Conservation (phyloP, 2,888 invertebrate genomes). For the Chloroclysta siterata region DNA sequence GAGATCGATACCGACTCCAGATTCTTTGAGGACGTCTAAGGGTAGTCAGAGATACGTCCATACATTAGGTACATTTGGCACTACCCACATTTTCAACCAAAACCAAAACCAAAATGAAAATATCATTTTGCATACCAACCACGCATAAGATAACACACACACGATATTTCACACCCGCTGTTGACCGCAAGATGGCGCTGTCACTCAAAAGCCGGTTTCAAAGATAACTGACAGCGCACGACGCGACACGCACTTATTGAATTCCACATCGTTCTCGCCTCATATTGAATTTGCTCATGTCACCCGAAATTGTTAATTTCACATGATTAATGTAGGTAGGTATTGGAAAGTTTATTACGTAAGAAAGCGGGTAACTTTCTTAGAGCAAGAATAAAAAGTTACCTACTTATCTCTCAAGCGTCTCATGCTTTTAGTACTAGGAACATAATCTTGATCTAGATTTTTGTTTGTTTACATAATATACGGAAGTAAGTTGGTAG, state of each 20-base stretch:
- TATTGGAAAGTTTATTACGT: constrained; percentile 27
- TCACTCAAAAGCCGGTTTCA: constrained; percentile 28
- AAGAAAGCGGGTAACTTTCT: constrained; percentile 3
- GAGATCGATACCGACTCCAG: too few relatives aligned
- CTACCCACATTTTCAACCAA: too few relatives aligned
- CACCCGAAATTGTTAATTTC: constrained; percentile 38
- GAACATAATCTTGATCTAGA: too few relatives aligned
- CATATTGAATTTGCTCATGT: constrained; percentile 40
- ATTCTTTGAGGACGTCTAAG: too few relatives aligned
- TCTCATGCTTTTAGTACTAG: not conserved
- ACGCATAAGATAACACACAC: not conserved
- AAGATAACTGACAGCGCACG: constrained; percentile 28
- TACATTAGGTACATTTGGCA: too few relatives aligned
- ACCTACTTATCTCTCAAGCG: not conserved
- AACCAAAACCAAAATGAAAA: too few relatives aligned
- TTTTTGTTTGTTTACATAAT: too few relatives aligned
- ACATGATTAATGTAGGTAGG: constrained; percentile 34
- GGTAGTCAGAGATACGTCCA: too few relatives aligned
- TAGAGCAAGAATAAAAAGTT: not conserved
- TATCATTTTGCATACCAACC: too few relatives aligned
- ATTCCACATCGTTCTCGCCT: constrained; percentile 32
- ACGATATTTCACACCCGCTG: constrained; percentile 29
- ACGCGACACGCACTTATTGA: constrained; percentile 43
- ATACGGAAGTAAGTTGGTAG: too few relatives aligned
- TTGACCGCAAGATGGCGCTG: constrained; percentile 41